Evolutionary conservation across 1,140 invertebrate genomes (phyloP).

Genomic region (Protaetia brevitarsis): DNA sequence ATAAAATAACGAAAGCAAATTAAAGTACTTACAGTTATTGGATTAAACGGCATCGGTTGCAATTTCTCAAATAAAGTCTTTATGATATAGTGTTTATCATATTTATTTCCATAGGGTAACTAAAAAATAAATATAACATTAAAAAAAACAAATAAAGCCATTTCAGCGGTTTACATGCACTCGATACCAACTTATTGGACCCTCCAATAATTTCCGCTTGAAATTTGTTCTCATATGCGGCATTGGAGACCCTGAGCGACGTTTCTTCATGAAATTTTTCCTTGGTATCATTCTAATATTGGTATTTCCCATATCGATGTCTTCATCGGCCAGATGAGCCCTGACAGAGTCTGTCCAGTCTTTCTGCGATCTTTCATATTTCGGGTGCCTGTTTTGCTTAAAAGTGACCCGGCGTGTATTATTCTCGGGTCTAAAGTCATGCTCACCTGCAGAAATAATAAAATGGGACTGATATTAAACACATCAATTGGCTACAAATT

Average conservation of each 20-base stretch:
- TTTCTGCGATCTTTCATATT: slow-evolving; percentile 49
- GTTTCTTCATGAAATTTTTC: slow-evolving; percentile 34
- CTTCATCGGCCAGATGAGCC: slow-evolving; percentile 53
- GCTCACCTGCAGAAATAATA: too few relatives aligned
- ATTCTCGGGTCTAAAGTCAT: not conserved
- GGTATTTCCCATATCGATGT: slow-evolving; percentile 55
- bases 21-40: slow-evolving; percentile 54
- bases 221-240: slow-evolving; percentile 40
- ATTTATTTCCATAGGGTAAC: slow-evolving; percentile 71
- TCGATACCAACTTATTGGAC: slow-evolving; percentile 58
- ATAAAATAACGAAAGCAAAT: not conserved
- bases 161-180: slow-evolving; percentile 51
- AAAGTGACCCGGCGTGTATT: slow-evolving; percentile 54
- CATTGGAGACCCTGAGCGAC: slow-evolving; percentile 50
- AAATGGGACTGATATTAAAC: too few relatives aligned
- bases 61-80: slow-evolving; percentile 59
- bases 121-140: slow-evolving; percentile 43
- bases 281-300: slow-evolving; percentile 45
- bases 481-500: too few relatives aligned
- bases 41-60: slow-evolving; percentile 62
- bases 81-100: slow-evolving; percentile 65
- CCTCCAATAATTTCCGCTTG: slow-evolving; percentile 50
- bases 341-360: slow-evolving; percentile 48
- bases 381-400: slow-evolving; percentile 43
- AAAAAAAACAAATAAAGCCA: slow-evolving; percentile 25